Percentiles rank a stretch among this genome's conserved stretches.
phyloP scores from a whole-genome alignment of 2,888 invertebrate species.

The Sarcophaga subvicina region DNA sequence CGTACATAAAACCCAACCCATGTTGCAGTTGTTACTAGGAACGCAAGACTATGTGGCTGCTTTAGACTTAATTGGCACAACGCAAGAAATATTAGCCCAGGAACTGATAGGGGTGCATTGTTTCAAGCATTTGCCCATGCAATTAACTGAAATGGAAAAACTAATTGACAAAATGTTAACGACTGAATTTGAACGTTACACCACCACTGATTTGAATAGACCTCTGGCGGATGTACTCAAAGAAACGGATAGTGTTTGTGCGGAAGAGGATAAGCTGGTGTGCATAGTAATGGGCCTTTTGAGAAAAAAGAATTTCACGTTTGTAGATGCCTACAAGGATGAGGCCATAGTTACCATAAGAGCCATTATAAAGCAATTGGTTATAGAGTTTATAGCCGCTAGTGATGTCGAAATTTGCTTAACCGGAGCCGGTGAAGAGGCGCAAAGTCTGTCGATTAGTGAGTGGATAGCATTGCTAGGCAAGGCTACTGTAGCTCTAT shows the following conservation, averaged over 20 bases:
- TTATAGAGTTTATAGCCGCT: constrained; percentile 88
- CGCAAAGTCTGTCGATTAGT: constrained; percentile 84
- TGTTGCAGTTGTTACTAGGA: constrained; percentile 95
- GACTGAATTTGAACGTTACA: constrained; percentile 95
- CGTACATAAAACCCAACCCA: constrained; percentile 98
- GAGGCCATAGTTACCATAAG: constrained; percentile 95
- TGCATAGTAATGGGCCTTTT: constrained; percentile 95
- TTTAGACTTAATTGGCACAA: constrained; percentile 96
- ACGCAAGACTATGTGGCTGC: constrained; percentile 99
- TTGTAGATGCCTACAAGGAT: constrained; percentile 92
- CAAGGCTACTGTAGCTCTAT: constrained; percentile 85
- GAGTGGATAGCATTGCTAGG: constrained; percentile 88
- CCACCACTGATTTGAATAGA: constrained; percentile 95
- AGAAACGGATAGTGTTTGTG: constrained; percentile 82
- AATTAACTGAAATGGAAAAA: constrained; percentile 96
- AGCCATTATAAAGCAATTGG: constrained; percentile 93
- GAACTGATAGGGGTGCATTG: constrained; percentile 96
- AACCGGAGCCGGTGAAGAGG: constrained; percentile 82
- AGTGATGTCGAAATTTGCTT: constrained; percentile 83
- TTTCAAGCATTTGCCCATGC: constrained; percentile 97
- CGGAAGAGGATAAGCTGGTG: constrained; percentile 90
- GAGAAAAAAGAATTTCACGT: constrained; percentile 92
- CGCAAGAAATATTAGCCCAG: constrained; percentile 95
- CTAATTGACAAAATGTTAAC: constrained; percentile 98
- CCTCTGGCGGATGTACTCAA: constrained; percentile 83